Conservation (phyloP, 2,888 invertebrate species). For the Drosophila phalerata region DNA sequence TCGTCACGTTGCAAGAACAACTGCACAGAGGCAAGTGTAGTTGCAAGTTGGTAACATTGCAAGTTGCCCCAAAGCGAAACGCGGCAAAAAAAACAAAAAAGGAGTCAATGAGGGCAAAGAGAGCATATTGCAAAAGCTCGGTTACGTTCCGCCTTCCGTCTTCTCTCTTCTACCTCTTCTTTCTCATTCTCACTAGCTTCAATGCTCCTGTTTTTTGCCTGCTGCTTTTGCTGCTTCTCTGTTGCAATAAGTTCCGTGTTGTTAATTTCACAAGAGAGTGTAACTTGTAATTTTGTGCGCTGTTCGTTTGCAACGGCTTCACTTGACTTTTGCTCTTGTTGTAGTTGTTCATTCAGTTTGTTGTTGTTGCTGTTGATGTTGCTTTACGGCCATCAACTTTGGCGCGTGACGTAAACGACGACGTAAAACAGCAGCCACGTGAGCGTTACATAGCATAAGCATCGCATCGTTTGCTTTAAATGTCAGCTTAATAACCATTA, state of each 20-base stretch:
- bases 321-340: constrained; percentile 24
- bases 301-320: constrained; percentile 57
- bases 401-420: constrained; percentile 67
- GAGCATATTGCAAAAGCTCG: constrained; percentile 21
- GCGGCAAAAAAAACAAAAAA: constrained; percentile 43
- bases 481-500: constrained; percentile 64
- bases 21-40: constrained; percentile 10
- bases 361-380: constrained; percentile 20
- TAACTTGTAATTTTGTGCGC: constrained; percentile 74
- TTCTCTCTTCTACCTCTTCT: background rate
- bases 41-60: constrained; percentile 42
- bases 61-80: constrained; percentile 46
- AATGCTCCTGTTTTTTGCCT: constrained; percentile 7
- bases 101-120: constrained; percentile 68
- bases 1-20: constrained; percentile 45
- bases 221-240: constrained; percentile 29
- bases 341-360: constrained; percentile 10
- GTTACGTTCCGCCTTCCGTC: background rate
- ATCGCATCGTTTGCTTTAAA: constrained; percentile 75
- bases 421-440: constrained; percentile 74
- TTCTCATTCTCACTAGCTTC: background rate
- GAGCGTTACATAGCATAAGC: constrained; percentile 65
- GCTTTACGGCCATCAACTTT: constrained; percentile 66
- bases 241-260: constrained; percentile 81
- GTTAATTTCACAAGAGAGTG: constrained; percentile 81